phyloP scores from a whole-genome alignment of 2,113 vertebrate species.

The Psilopsiagon aymara region DNA sequence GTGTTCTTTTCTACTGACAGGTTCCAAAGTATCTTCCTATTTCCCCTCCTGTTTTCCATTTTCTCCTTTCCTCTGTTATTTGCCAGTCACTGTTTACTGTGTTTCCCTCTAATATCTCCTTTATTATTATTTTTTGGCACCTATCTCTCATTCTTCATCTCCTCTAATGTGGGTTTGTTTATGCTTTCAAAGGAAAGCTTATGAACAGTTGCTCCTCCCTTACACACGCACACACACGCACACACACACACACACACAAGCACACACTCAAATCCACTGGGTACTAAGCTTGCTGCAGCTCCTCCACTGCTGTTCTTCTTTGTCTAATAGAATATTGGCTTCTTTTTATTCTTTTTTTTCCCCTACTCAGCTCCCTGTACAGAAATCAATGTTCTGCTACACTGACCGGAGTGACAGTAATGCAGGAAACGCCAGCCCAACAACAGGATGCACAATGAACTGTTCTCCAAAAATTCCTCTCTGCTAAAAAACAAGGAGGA shows the following conservation, averaged over 20 bases:
- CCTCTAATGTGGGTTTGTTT: background rate
- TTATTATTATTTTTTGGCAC: background rate
- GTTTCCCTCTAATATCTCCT: background rate
- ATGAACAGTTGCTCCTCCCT: background rate
- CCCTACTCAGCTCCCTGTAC: conserved; percentile 30
- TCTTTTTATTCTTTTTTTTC: background rate
- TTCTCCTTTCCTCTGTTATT: background rate
- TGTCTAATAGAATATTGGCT: conserved; percentile 57
- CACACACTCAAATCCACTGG: background rate
- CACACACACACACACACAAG: no score
- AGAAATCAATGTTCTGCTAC: conserved; percentile 73
- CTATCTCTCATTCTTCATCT: background rate
- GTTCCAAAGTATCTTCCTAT: background rate
- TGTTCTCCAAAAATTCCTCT: conserved; percentile 19
- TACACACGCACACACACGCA: background rate
- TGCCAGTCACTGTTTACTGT: background rate
- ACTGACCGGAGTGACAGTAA: conserved; percentile 34
- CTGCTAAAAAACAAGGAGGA: background rate
- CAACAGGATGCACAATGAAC: background rate
- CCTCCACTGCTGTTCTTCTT: background rate
- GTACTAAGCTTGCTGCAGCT: background rate
- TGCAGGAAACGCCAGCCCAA: background rate
- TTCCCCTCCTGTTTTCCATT: background rate
- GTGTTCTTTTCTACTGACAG: background rate
- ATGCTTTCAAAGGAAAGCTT: background rate